phyloP scores from a whole-genome alignment of 2,888 invertebrate genomes.

The Germaria angustata region DNA sequence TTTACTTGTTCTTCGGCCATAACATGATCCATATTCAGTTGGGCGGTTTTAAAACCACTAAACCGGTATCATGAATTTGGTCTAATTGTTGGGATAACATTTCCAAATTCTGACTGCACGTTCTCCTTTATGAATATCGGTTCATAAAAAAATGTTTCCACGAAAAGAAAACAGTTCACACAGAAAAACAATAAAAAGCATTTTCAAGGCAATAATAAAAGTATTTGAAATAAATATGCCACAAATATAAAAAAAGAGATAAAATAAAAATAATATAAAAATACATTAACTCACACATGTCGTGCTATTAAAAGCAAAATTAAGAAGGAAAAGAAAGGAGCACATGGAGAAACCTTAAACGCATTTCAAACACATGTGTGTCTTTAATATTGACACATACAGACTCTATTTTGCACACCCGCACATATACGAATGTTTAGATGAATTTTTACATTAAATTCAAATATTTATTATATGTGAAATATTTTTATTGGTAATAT shows the following conservation, averaged over 20 bases:
- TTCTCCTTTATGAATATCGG: background rate
- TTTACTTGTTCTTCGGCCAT: no score
- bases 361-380: slow-evolving; percentile 26
- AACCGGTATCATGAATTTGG: no score
- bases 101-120: no score
- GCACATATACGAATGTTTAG: background rate
- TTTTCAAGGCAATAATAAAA: slow-evolving; percentile 55
- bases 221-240: slow-evolving; percentile 33
- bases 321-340: background rate
- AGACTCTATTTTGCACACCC: background rate
- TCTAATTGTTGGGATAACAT: no score
- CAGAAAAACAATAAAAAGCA: slow-evolving; percentile 48
- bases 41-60: no score
- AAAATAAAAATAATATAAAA: slow-evolving; percentile 19
- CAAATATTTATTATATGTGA: slow-evolving; percentile 33
- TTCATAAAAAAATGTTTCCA: background rate
- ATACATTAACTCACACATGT: slow-evolving; percentile 48
- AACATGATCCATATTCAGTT: no score
- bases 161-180: background rate
- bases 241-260: slow-evolving; percentile 8
- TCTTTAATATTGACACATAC: background rate
- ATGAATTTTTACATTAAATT: slow-evolving; percentile 10
- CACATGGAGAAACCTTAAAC: background rate
- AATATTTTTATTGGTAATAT: slow-evolving; percentile 15
- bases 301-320: background rate